Evolutionary conservation across 2,888 invertebrate species (phyloP).

Genomic region (Gastrophysa polygoni): DNA sequence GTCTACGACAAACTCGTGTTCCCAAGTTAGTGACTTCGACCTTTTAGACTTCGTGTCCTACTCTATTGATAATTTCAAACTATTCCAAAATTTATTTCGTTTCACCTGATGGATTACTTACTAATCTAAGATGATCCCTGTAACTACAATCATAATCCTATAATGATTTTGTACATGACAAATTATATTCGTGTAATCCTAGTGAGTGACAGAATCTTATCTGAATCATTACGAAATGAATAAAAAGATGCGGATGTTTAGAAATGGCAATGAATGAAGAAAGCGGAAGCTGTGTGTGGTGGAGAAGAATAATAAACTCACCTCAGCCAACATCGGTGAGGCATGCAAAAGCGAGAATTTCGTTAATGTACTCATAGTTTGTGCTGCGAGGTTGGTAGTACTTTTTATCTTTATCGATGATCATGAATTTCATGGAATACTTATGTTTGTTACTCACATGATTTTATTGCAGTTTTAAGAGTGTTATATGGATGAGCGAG

Average conservation of each 20-base stretch:
- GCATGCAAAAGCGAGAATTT: constrained; percentile 41
- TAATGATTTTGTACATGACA: too few relatives aligned
- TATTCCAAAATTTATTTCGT: too few relatives aligned
- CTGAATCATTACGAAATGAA: not conserved
- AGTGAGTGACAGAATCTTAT: not conserved
- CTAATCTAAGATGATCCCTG: too few relatives aligned
- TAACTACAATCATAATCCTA: too few relatives aligned
- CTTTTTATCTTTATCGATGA: constrained; percentile 20
- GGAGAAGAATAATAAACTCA: constrained; percentile 27
- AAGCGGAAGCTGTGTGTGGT: not conserved
- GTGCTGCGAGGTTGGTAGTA: constrained; percentile 29
- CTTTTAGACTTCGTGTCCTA: too few relatives aligned
- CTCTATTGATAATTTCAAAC: too few relatives aligned
- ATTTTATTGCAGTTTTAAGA: constrained; percentile 4
- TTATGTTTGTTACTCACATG: constrained; percentile 14
- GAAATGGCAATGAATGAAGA: not conserved
- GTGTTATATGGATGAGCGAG: not conserved
- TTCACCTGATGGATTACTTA: too few relatives aligned
- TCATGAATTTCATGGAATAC: constrained; percentile 3
- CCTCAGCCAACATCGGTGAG: constrained; percentile 41
- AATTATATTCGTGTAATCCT: too few relatives aligned
- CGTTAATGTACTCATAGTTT: constrained; percentile 20
- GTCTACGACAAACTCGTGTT: too few relatives aligned
- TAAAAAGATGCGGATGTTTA: not conserved
- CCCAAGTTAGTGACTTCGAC: too few relatives aligned